Conservation (phyloP, 2,888 invertebrate species). For the Eupeodes latifasciatus region DNA sequence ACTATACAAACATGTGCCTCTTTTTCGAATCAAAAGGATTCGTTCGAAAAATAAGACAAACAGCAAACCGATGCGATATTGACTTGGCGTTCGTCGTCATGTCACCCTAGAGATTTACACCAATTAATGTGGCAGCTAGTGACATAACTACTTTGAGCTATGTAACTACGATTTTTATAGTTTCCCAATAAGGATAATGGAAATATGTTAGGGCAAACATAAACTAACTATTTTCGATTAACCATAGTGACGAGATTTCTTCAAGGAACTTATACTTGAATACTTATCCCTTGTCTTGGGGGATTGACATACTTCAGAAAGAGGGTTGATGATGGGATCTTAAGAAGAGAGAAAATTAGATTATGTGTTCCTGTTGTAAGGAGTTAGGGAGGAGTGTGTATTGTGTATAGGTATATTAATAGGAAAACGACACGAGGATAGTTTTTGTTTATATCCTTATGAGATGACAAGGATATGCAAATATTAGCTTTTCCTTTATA, state of each 20-base stretch:
- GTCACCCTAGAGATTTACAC: conserved; percentile 79
- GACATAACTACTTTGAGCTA: conserved; percentile 60
- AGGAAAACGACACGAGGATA: conserved; percentile 39
- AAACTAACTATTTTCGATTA: conserved; percentile 59
- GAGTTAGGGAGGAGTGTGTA: not conserved
- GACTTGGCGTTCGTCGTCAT: conserved; percentile 9
- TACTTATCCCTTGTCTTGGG: conserved; percentile 7
- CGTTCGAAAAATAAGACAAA: conserved; percentile 40
- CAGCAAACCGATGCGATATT: not conserved
- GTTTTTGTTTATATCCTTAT: conserved; percentile 54
- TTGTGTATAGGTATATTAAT: conserved; percentile 13
- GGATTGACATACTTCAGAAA: not conserved
- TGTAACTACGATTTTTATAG: conserved; percentile 70
- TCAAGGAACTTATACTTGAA: conserved; percentile 43
- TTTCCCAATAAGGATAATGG: conserved; percentile 22
- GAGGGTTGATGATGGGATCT: conserved; percentile 22
- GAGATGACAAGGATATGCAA: conserved; percentile 52
- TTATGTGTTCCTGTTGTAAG: conserved; percentile 27
- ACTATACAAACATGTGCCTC: conserved; percentile 15
- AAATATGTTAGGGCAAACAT: conserved; percentile 13
- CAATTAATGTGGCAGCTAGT: conserved; percentile 79
- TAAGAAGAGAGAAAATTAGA: conserved; percentile 47
- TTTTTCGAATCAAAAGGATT: conserved; percentile 55
- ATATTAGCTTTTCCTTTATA: conserved; percentile 47
- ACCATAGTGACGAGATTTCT: conserved; percentile 53